Evolutionary conservation across 1,140 invertebrate species (phyloP).

Genomic region (Euschistus heros): DNA sequence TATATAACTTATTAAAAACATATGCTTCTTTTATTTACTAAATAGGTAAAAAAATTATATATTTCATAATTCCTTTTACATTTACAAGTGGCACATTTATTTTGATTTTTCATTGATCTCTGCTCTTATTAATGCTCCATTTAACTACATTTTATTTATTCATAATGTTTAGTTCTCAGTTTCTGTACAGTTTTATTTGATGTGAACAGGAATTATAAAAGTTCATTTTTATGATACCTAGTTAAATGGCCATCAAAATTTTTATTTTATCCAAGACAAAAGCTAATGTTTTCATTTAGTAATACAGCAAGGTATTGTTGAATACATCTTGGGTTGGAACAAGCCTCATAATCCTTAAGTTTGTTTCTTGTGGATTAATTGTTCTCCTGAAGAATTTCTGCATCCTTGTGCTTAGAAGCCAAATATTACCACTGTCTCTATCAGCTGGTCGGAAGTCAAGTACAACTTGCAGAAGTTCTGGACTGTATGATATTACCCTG

Average conservation of each 20-base stretch:
- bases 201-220: background rate
- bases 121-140: too few relatives aligned
- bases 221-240: background rate
- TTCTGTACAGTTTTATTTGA: too few relatives aligned
- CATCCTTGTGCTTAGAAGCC: conserved; percentile 58
- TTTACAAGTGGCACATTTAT: too few relatives aligned
- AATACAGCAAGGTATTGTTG: conserved; percentile 15
- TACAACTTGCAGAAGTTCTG: conserved; percentile 58
- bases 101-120: too few relatives aligned
- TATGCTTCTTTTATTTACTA: too few relatives aligned
- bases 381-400: conserved; percentile 62
- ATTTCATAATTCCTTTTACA: too few relatives aligned
- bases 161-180: background rate
- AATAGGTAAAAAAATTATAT: too few relatives aligned
- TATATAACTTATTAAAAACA: too few relatives aligned
- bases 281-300: background rate
- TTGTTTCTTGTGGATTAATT: conserved; percentile 45
- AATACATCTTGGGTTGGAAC: background rate
- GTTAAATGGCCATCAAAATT: background rate
- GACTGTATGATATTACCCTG: conserved; percentile 56
- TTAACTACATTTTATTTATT: background rate
- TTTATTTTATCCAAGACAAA: too few relatives aligned
- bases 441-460: conserved; percentile 55
- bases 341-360: conserved; percentile 50
- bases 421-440: conserved; percentile 52